A percentile compares a stretch with the other conserved stretches of the same genome.
Evolutionary conservation across 2,888 invertebrate genomes (phyloP).

Genomic region (Trilocha varians): DNA sequence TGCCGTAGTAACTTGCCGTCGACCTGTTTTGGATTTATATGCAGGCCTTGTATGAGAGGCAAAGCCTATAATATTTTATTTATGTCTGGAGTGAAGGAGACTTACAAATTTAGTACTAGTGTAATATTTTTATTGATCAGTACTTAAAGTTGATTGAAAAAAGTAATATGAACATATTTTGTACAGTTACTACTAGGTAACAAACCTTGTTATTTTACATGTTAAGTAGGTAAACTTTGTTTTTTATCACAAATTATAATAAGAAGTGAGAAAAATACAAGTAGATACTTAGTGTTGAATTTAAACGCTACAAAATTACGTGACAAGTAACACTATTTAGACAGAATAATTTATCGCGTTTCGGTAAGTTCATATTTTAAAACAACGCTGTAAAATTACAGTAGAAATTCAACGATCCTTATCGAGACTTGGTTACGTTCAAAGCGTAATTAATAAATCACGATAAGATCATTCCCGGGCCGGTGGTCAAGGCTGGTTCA

Average conservation of each 20-base stretch:
- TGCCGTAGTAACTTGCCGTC: not conserved
- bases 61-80: not conserved
- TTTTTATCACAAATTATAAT: no score
- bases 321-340: no score
- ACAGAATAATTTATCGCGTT: no score
- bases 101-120: not conserved
- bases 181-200: no score
- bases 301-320: no score
- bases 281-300: no score
- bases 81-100: not conserved
- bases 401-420: not conserved
- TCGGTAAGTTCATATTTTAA: no score
- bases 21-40: not conserved
- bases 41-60: not conserved
- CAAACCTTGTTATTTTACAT: no score
- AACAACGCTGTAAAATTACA: not conserved
- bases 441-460: constrained; percentile 16
- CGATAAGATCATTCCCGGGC: constrained; percentile 39
- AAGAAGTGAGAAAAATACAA: no score
- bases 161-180: no score
- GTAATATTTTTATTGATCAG: not conserved
- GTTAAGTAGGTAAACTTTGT: no score
- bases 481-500: constrained; percentile 46
- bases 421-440: not conserved
- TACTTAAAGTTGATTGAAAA: no score